Evolutionary conservation across 2,797 vertebrate species (phyloP).

Genomic region (Enteromius radiatus): DNA sequence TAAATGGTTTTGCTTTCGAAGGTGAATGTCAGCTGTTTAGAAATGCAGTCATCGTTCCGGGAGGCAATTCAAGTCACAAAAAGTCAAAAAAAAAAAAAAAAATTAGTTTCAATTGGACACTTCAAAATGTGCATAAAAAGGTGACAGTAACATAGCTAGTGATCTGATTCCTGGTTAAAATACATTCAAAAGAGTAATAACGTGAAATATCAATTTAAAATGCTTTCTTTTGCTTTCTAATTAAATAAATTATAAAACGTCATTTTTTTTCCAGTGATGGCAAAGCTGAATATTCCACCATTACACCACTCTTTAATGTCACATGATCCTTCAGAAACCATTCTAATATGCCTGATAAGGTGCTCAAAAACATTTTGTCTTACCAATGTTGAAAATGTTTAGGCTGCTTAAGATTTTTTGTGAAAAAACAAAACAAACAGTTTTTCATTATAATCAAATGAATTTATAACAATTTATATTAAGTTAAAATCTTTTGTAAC

Average conservation of each 20-base stretch:
- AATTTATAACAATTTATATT: neutral
- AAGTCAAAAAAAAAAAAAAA: no score
- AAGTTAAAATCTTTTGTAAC: neutral
- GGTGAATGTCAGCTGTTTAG: no score
- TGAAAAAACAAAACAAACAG: neutral
- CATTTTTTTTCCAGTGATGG: neutral
- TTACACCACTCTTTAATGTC: neutral
- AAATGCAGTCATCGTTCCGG: no score
- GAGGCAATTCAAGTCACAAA: no score
- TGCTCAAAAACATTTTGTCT: neutral
- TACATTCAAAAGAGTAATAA: neutral
- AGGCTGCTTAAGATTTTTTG: neutral
- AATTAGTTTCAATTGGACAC: no score
- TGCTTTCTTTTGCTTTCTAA: neutral
- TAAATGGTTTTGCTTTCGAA: no score
- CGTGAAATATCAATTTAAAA: no score
- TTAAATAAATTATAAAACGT: neutral
- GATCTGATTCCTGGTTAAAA: neutral
- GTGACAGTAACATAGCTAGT: no score
- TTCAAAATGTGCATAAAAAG: no score
- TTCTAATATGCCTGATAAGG: neutral
- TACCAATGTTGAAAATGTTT: slow-evolving; percentile 6
- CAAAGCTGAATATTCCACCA: neutral
- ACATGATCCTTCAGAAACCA: neutral
- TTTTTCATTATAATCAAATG: no score